These are phyloP conservation scores for Garrulus glandarius DNA, from an alignment of 2,797 vertebrate genomes.

Conservation along the genomic window DNA sequence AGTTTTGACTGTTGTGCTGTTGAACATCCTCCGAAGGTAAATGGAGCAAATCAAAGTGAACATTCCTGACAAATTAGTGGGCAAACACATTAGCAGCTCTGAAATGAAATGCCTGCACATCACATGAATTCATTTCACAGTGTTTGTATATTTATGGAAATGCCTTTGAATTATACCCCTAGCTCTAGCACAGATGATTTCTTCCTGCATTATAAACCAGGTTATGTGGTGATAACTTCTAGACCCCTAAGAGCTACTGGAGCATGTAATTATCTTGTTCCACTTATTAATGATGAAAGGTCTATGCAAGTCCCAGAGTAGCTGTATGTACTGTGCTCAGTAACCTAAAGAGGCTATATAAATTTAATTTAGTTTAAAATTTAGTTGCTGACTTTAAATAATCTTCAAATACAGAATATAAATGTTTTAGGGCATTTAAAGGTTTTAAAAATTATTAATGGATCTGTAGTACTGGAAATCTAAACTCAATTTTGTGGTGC, in stretches of 20 bases:
- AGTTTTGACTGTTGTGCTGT: background rate
- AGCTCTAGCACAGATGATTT: conserved; percentile 27
- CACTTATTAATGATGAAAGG: conserved; percentile 58
- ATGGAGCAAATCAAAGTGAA: conserved; percentile 35
- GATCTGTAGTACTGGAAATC: background rate
- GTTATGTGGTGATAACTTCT: conserved; percentile 53
- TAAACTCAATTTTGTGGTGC: background rate
- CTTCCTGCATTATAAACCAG: conserved; percentile 28
- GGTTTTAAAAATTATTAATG: background rate
- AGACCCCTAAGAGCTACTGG: conserved; percentile 34
- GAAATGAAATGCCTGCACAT: background rate
- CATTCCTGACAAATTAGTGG: conserved; percentile 40
- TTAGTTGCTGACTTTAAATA: background rate
- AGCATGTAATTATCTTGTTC: conserved; percentile 63
- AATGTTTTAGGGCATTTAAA: background rate
- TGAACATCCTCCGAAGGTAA: conserved; percentile 15
- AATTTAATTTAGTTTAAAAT: conserved; percentile 37
- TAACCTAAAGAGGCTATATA: conserved; percentile 18
- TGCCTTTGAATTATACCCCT: background rate
- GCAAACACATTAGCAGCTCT: conserved; percentile 19
- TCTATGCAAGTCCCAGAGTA: conserved; percentile 28
- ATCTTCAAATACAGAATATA: background rate
- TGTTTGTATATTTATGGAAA: conserved; percentile 61
- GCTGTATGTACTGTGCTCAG: background rate
- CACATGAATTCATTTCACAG: conserved; percentile 27